A percentile compares a stretch with the other conserved stretches of the same genome.
Evolutionary conservation across 1,140 invertebrate genomes (phyloP).

Genomic region (Vanessa atalanta): DNA sequence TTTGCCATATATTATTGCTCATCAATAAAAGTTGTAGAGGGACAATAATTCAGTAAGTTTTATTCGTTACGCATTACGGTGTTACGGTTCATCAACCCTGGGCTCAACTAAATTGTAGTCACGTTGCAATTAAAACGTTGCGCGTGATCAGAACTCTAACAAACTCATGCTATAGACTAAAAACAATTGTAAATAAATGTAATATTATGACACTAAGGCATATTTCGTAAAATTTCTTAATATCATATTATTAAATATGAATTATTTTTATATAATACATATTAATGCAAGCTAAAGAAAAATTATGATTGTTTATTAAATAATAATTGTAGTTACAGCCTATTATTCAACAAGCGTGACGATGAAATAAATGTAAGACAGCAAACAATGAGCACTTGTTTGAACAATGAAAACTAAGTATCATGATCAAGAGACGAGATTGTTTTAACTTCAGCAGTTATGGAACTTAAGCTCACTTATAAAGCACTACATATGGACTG

Average conservation of each 20-base stretch:
- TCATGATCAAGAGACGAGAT: not conserved
- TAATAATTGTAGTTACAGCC: too few relatives aligned
- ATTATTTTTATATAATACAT: not conserved
- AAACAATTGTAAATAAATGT: conserved; percentile 1
- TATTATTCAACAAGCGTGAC: conserved; percentile 3
- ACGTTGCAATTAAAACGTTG: conserved; percentile 54
- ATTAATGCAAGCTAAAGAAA: not conserved
- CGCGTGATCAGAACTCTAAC: conserved; percentile 41
- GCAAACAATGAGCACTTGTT: conserved; percentile 22
- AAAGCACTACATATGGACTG: too few relatives aligned
- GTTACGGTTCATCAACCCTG: conserved; percentile 58
- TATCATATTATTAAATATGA: too few relatives aligned
- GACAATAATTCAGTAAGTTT: conserved; percentile 27
- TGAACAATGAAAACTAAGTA: conserved; percentile 14
- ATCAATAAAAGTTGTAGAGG: conserved; percentile 24
- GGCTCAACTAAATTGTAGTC: conserved; percentile 44
- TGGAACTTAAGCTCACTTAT: too few relatives aligned
- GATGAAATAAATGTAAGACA: conserved; percentile 12
- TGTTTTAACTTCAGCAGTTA: too few relatives aligned
- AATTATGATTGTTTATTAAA: too few relatives aligned
- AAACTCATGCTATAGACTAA: not conserved
- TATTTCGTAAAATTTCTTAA: too few relatives aligned
- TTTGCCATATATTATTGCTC: conserved; percentile 13
- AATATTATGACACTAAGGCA: not conserved
- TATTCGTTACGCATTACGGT: conserved; percentile 46